Conservation (phyloP, 2,888 invertebrate genomes). For the Parapristionchus giblindavisi region DNA sequence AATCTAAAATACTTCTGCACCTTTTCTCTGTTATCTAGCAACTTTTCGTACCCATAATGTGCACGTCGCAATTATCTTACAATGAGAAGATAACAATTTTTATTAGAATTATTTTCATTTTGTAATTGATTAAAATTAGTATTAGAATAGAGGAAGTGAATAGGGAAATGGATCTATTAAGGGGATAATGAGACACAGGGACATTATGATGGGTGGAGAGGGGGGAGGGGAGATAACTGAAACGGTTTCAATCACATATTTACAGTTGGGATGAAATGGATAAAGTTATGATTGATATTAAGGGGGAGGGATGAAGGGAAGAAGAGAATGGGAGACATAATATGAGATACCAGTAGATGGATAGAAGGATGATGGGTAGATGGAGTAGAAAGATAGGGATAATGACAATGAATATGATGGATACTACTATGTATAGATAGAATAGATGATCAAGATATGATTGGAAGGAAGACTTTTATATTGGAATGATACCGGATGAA, state of each 20-base stretch:
- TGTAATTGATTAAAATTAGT: conserved; percentile 18
- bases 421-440: not conserved
- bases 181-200: no score
- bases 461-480: not conserved
- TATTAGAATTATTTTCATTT: conserved; percentile 28
- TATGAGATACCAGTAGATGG: conserved; percentile 8
- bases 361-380: conserved; percentile 1
- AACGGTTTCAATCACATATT: not conserved
- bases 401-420: not conserved
- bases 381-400: conserved; percentile 1
- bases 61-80: no score
- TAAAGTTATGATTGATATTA: not conserved
- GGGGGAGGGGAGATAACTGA: not conserved
- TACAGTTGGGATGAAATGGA: not conserved
- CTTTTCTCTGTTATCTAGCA: no score
- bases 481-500: not conserved
- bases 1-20: no score
- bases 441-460: not conserved
- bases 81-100: conserved; percentile 31
- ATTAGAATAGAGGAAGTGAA: conserved; percentile 11
- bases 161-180: no score
- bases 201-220: conserved; percentile 14
- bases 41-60: no score
- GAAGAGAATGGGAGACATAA: not conserved
- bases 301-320: not conserved